Percentiles rank a stretch among this genome's conserved stretches.
Evolutionary conservation across 2,797 vertebrate genomes (phyloP).

Genomic region (Cossypha heuglini): DNA sequence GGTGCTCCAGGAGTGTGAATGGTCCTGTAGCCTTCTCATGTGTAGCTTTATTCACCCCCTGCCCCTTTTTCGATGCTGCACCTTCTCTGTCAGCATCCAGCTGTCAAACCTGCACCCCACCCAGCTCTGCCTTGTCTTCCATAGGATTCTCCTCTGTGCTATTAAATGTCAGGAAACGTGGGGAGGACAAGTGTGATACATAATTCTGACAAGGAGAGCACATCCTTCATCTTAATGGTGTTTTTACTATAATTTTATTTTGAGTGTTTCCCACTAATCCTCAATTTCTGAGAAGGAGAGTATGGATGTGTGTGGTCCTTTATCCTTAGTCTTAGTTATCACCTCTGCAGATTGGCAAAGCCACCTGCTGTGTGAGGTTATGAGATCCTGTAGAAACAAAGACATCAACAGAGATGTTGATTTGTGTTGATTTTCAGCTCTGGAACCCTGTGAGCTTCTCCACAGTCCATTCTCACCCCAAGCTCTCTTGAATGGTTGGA

Average conservation of each 20-base stretch:
- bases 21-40: background rate
- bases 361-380: background rate
- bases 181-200: background rate
- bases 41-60: background rate
- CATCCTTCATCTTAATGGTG: background rate
- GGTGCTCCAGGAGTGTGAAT: background rate
- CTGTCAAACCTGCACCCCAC: background rate
- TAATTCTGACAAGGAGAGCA: background rate
- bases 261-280: background rate
- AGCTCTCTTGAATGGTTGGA: background rate
- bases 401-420: background rate
- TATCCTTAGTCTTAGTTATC: background rate
- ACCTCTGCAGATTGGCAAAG: background rate
- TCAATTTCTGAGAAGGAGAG: background rate
- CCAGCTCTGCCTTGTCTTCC: background rate
- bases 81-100: background rate
- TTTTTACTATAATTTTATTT: background rate
- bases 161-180: background rate
- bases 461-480: background rate
- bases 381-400: background rate
- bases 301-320: background rate
- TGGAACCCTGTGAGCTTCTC: background rate
- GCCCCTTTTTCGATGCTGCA: background rate
- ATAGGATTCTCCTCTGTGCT: background rate
- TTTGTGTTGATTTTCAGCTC: background rate